phyloP scores from a whole-genome alignment of 35 echinoderm and acorn worm genomes.

The Apostichopus parvimensis region DNA sequence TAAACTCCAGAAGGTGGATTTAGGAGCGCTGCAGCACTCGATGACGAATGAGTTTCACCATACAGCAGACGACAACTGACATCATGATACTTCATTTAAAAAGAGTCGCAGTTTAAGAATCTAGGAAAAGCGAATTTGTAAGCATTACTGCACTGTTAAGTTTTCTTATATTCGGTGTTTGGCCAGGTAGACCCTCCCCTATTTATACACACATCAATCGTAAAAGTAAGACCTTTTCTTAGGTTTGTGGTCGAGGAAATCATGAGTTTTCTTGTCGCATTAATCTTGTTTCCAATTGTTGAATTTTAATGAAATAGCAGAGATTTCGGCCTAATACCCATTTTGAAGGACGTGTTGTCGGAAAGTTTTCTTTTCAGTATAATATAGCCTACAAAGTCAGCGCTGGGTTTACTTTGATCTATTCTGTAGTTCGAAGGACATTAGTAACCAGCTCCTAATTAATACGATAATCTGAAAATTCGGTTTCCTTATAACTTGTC shows the following conservation, averaged over 20 bases:
- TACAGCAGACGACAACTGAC: too few relatives aligned
- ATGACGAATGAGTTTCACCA: too few relatives aligned
- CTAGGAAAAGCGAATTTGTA: too few relatives aligned
- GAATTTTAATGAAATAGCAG: neutral
- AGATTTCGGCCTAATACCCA: neutral
- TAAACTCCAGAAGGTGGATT: too few relatives aligned
- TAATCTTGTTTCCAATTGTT: neutral
- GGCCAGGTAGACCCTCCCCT: neutral
- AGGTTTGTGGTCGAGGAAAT: neutral
- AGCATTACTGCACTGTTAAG: too few relatives aligned
- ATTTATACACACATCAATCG: neutral
- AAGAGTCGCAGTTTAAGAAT: too few relatives aligned
- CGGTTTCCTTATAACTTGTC: neutral
- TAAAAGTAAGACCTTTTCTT: neutral
- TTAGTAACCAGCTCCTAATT: too few relatives aligned
- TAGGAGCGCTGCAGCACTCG: too few relatives aligned
- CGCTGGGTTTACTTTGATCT: neutral
- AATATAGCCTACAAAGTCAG: neutral
- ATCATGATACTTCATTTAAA: too few relatives aligned
- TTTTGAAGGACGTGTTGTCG: neutral
- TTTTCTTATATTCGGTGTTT: too few relatives aligned
- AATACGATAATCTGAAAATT: too few relatives aligned
- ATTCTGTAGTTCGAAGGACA: too few relatives aligned
- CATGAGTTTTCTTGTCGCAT: neutral
- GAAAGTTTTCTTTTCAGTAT: neutral